phyloP scores from a whole-genome alignment of 2,888 invertebrate species.

The Microctonus brassicae region DNA sequence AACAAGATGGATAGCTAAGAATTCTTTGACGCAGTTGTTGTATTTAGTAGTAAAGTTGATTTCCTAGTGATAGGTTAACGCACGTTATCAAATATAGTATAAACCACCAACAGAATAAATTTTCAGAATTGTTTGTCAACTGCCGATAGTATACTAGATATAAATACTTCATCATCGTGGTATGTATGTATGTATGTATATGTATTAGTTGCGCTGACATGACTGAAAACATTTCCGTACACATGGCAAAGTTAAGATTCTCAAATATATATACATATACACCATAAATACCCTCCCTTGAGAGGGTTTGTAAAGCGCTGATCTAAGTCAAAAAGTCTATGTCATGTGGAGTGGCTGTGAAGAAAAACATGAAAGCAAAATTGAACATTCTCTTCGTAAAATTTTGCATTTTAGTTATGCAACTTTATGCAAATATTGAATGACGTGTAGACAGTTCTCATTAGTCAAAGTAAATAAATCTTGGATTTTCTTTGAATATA shows the following conservation, averaged over 20 bases:
- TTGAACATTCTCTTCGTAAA: neutral
- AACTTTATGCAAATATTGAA: neutral
- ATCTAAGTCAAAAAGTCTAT: neutral
- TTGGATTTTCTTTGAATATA: neutral
- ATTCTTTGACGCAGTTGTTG: neutral
- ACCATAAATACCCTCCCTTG: neutral
- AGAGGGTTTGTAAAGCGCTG: neutral
- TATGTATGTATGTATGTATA: neutral
- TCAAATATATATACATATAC: neutral
- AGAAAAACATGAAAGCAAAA: neutral
- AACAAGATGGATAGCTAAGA: neutral
- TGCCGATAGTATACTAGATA: neutral
- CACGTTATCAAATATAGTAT: neutral
- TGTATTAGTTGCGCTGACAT: neutral
- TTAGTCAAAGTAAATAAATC: constrained; percentile 4
- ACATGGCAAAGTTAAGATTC: neutral
- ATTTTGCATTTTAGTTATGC: neutral
- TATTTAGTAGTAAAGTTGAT: neutral
- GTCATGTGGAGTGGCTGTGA: neutral
- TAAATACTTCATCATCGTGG: neutral
- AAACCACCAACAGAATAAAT: neutral
- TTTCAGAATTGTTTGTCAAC: neutral
- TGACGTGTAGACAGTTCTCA: neutral
- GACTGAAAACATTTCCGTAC: neutral
- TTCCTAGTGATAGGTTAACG: neutral